A percentile compares a stretch with the other conserved stretches of the same genome.
These are phyloP conservation scores for Globodera rostochiensis DNA, from an alignment of 1,140 invertebrate species.

Conservation along the genomic window DNA sequence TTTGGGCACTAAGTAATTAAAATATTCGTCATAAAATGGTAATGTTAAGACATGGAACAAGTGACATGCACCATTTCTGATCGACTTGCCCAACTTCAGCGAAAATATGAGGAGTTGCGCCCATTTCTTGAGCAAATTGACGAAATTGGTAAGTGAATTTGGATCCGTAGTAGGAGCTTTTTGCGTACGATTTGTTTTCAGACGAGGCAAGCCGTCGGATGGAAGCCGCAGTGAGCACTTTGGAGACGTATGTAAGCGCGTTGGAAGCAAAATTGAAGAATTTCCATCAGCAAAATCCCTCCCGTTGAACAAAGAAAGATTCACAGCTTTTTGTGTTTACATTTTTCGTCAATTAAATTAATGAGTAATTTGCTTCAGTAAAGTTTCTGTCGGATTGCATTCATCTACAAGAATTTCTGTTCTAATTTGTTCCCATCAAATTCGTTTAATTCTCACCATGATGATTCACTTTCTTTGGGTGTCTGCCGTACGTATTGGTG, in stretches of 20 bases:
- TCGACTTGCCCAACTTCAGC: conserved; percentile 19
- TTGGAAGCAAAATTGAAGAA: conserved; percentile 26
- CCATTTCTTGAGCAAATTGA: conserved; percentile 26
- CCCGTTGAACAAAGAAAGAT: not conserved
- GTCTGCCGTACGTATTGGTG: too few species aligned
- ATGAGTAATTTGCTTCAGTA: not conserved
- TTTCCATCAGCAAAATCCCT: conserved; percentile 10
- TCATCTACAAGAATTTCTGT: too few species aligned
- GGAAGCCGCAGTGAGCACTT: conserved; percentile 21
- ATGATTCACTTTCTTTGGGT: too few species aligned
- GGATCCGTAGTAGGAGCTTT: conserved; percentile 1
- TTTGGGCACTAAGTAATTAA: not conserved
- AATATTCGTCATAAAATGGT: not conserved
- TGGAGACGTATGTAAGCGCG: conserved; percentile 18
- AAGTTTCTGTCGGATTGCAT: too few species aligned
- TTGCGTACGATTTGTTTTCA: not conserved
- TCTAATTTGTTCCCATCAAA: too few species aligned
- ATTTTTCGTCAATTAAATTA: conserved; percentile 1
- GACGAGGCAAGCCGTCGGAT: conserved; percentile 26
- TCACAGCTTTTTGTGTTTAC: not conserved
- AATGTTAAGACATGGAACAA: conserved; percentile 19
- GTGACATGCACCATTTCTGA: conserved; percentile 1
- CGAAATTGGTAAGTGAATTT: conserved; percentile 20
- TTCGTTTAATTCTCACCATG: too few species aligned
- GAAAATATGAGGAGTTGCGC: conserved; percentile 21